Conservation (phyloP, 2,113 vertebrate genomes). For the Holacanthus passer region DNA sequence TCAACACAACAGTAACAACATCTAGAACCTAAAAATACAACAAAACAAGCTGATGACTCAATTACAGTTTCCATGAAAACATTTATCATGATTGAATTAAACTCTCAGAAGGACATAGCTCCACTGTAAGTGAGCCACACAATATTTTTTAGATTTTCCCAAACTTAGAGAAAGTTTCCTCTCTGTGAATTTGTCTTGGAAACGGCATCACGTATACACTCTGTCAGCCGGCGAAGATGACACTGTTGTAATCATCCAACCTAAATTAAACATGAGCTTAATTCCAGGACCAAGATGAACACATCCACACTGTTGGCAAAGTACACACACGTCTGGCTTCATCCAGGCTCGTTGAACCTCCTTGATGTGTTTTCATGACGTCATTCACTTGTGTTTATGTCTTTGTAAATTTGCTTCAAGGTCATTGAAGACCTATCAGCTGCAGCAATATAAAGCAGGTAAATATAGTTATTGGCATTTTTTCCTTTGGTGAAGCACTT, state of each 20-base stretch:
- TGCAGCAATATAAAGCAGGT: neutral
- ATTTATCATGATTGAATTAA: too few relatives aligned
- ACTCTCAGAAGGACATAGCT: too few relatives aligned
- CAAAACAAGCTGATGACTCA: too few relatives aligned
- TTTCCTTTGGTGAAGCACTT: too few relatives aligned
- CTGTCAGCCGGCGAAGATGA: neutral
- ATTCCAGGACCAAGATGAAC: neutral
- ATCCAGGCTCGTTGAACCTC: neutral
- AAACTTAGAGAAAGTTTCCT: too few relatives aligned
- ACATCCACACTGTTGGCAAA: neutral
- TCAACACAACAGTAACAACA: too few relatives aligned
- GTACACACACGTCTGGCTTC: neutral
- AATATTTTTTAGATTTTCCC: too few relatives aligned
- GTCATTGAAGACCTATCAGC: neutral
- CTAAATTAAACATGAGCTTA: constrained; percentile 7
- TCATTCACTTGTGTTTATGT: constrained; percentile 4
- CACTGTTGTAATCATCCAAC: neutral
- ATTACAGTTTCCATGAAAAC: too few relatives aligned
- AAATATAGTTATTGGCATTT: too few relatives aligned
- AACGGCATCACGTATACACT: too few relatives aligned
- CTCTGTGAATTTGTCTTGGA: neutral
- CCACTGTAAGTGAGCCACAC: too few relatives aligned
- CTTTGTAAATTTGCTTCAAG: neutral
- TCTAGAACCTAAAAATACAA: too few relatives aligned
- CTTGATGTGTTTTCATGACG: neutral